These are phyloP conservation scores for Hylomyscus alleni DNA, from an alignment of 2,797 vertebrate genomes.

Conservation along the genomic window DNA sequence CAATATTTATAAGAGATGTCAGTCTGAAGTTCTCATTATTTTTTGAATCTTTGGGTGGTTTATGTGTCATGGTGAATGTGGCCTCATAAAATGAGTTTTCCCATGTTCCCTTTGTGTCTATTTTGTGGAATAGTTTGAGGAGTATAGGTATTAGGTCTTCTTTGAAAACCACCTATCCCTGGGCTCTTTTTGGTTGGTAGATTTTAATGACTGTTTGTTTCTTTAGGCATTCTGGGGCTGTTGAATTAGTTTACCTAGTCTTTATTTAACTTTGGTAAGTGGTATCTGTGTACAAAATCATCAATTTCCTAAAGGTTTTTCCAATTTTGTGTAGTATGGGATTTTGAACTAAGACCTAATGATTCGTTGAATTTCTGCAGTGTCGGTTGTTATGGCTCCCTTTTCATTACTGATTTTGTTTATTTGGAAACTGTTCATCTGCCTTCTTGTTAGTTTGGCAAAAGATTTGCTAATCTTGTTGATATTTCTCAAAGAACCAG, in stretches of 20 bases:
- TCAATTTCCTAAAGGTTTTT: background rate
- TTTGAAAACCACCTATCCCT: background rate
- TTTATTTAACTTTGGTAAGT: background rate
- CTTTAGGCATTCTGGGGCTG: background rate
- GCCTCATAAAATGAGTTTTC: background rate
- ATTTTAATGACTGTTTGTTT: background rate
- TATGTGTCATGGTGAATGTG: background rate
- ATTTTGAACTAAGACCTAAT: background rate
- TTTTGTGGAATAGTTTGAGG: background rate
- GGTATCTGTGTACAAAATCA: background rate
- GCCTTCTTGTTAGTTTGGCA: background rate
- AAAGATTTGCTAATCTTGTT: background rate
- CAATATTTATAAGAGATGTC: background rate
- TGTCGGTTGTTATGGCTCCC: background rate
- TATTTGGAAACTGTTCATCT: background rate
- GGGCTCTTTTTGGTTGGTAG: background rate
- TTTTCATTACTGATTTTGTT: background rate
- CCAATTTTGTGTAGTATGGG: background rate
- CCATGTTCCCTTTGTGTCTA: background rate
- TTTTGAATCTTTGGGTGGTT: background rate
- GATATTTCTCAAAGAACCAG: background rate
- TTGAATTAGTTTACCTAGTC: background rate
- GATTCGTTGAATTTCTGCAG: background rate
- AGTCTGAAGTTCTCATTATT: background rate
- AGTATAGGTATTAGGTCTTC: background rate